Evolutionary conservation across 1,140 invertebrate genomes (phyloP).

Genomic region (Chionoecetes opilio): DNA sequence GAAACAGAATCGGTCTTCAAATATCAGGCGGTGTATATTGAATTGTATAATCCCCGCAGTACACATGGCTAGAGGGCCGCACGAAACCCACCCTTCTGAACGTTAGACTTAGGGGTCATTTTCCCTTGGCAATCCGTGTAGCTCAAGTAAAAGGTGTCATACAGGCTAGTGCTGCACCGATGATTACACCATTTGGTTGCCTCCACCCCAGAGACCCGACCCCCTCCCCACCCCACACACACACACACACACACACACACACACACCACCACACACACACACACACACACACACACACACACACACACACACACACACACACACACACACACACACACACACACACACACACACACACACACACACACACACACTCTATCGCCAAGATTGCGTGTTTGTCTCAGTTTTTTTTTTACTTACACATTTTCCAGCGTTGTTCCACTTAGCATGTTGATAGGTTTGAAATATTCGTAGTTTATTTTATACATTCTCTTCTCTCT

Average conservation of each 20-base stretch:
- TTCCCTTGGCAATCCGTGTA: background rate
- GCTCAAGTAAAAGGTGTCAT: slow-evolving; percentile 39
- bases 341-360: background rate
- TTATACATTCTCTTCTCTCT: no score
- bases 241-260: no score
- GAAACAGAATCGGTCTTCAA: slow-evolving; percentile 46
- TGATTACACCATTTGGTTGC: slow-evolving; percentile 48
- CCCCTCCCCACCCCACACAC: no score
- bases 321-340: no score
- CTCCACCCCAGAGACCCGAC: background rate
- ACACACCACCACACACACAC: no score
- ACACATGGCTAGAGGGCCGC: background rate
- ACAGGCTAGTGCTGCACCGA: slow-evolving; percentile 13
- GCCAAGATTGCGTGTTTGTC: background rate
- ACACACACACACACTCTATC: background rate
- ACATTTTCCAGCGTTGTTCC: background rate
- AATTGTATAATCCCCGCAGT: slow-evolving; percentile 54
- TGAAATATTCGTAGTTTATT: no score
- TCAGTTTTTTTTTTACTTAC: no score
- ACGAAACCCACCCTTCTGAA: background rate
- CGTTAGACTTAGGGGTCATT: background rate
- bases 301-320: no score
- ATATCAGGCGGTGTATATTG: slow-evolving; percentile 51
- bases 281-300: background rate
- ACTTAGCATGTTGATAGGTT: no score